Evolutionary conservation across 2,888 invertebrate genomes (phyloP).

Genomic region (Stenolophus ochropezus): DNA sequence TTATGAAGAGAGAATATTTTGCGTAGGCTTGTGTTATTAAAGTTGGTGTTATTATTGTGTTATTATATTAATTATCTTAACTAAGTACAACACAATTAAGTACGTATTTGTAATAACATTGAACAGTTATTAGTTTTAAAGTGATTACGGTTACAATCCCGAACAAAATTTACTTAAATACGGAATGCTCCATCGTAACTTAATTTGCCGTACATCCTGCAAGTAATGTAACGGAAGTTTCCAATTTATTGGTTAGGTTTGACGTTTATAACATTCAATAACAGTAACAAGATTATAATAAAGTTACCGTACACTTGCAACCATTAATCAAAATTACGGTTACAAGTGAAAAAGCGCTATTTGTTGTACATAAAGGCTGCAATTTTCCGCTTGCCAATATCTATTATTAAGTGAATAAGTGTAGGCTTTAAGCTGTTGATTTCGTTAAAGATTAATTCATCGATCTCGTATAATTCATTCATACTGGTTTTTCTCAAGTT

Average conservation of each 20-base stretch:
- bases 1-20: too few relatives aligned
- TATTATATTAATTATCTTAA: too few relatives aligned
- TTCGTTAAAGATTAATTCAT: slow-evolving; percentile 26
- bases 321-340: slow-evolving; percentile 31
- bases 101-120: not conserved
- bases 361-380: slow-evolving; percentile 4
- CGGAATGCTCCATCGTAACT: not conserved
- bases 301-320: not conserved
- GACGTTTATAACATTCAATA: not conserved
- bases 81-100: not conserved
- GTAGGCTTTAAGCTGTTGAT: slow-evolving; percentile 17
- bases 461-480: not conserved
- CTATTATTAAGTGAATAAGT: slow-evolving; percentile 29
- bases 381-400: slow-evolving; percentile 26
- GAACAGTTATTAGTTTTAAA: not conserved
- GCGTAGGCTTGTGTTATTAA: too few relatives aligned
- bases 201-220: not conserved
- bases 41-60: too few relatives aligned
- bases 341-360: slow-evolving; percentile 16
- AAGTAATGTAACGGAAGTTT: not conserved
- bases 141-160: not conserved
- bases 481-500: not conserved
- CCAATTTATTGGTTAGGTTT: not conserved
- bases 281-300: not conserved
- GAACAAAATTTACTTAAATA: not conserved